A percentile compares a stretch with the other conserved stretches of the same genome.
Evolutionary conservation across 1,140 invertebrate genomes (phyloP).

Genomic region (Pseudachorutes palmiensis): DNA sequence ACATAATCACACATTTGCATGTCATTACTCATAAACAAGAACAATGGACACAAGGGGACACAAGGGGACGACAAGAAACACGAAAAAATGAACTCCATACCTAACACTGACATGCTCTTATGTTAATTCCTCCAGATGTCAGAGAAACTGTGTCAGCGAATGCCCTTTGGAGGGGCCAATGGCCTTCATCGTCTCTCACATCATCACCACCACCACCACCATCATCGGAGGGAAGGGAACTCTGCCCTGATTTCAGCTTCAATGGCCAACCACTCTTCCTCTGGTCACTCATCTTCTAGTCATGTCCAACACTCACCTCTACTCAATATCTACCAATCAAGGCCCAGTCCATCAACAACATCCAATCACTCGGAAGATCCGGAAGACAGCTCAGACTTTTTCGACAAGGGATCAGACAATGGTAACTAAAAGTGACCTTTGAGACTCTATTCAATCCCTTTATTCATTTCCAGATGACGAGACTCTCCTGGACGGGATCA

Average conservation of each 20-base stretch:
- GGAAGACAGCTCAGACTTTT: slow-evolving; percentile 23
- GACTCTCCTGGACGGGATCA: slow-evolving; percentile 82
- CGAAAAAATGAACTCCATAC: too few relatives aligned
- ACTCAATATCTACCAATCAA: slow-evolving; percentile 25
- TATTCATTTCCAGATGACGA: slow-evolving; percentile 36
- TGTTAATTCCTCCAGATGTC: too few relatives aligned
- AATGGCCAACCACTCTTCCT: too few relatives aligned
- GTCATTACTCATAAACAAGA: slow-evolving; percentile 25
- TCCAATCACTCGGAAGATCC: background rate
- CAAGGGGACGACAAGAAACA: background rate
- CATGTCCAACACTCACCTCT: background rate
- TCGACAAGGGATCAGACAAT: slow-evolving; percentile 34
- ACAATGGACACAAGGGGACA: slow-evolving; percentile 1
- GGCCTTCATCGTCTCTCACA: too few relatives aligned
- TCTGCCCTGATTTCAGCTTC: background rate
- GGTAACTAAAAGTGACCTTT: too few relatives aligned
- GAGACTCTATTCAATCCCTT: too few relatives aligned
- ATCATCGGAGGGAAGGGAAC: too few relatives aligned
- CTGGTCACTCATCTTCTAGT: too few relatives aligned
- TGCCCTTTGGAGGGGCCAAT: too few relatives aligned
- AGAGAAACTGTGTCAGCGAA: too few relatives aligned
- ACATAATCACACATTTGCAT: slow-evolving; percentile 16
- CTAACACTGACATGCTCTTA: too few relatives aligned
- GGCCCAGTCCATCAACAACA: slow-evolving; percentile 31
- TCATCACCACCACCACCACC: too few relatives aligned